Conservation (phyloP, 2,113 vertebrate genomes). For the Pelmatolapia mariae region DNA sequence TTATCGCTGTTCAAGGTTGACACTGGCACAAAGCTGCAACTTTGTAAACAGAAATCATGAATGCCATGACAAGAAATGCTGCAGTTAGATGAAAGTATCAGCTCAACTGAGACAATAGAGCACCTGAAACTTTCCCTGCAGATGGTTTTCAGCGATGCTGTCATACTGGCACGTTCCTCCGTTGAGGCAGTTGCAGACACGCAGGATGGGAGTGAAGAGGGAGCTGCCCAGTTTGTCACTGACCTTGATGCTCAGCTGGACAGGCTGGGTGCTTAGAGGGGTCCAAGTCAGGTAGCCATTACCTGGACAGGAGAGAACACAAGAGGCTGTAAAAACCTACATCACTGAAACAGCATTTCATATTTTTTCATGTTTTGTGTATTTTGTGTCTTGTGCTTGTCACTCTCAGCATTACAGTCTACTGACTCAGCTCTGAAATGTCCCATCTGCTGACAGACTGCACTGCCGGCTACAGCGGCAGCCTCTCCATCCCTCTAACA, state of each 20-base stretch:
- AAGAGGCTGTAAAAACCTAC: neutral
- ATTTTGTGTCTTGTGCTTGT: neutral
- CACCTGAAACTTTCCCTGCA: slow-evolving; percentile 76
- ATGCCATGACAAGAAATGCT: neutral
- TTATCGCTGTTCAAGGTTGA: neutral
- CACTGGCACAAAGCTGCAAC: neutral
- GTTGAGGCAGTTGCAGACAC: slow-evolving; percentile 75
- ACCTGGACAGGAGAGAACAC: slow-evolving; percentile 5
- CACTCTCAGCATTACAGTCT: neutral
- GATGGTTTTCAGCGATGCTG: slow-evolving; percentile 63
- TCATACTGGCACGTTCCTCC: slow-evolving; percentile 74
- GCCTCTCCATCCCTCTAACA: neutral
- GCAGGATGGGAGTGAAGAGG: slow-evolving; percentile 67
- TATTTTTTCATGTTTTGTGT: neutral
- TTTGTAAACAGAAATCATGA: neutral
- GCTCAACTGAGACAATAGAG: neutral
- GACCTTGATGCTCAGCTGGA: slow-evolving; percentile 67
- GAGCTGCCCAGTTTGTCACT: slow-evolving; percentile 67
- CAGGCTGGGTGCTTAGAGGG: slow-evolving; percentile 50
- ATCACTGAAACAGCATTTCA: neutral
- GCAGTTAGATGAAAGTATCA: neutral
- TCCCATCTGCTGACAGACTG: neutral
- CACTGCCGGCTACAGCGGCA: neutral
- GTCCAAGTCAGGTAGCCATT: slow-evolving; percentile 72
- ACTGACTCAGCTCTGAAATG: slow-evolving; percentile 19